A percentile compares a stretch with the other conserved stretches of the same genome.
Evolutionary conservation across 2,888 invertebrate genomes (phyloP).

Genomic region (Macrophya alboannulata): DNA sequence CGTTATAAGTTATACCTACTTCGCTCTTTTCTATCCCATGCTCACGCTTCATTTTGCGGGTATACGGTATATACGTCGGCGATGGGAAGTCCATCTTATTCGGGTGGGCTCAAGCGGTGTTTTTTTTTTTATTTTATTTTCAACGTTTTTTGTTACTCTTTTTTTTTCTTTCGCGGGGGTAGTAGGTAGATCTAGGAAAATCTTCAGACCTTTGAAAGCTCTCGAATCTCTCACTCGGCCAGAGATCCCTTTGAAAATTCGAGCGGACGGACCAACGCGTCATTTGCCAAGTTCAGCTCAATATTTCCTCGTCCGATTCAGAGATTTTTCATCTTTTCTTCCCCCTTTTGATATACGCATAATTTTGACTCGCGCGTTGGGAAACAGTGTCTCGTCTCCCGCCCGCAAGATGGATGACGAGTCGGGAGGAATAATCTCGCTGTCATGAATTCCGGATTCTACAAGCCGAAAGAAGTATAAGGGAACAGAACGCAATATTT

Average conservation of each 20-base stretch:
- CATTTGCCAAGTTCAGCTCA: constrained; percentile 51
- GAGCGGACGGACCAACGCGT: constrained; percentile 36
- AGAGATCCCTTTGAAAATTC: constrained; percentile 25
- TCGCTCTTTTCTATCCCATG: background rate
- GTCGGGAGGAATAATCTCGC: constrained; percentile 57
- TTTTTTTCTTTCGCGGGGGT: background rate
- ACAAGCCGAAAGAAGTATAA: constrained; percentile 57
- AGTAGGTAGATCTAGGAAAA: background rate
- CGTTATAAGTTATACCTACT: constrained; percentile 6
- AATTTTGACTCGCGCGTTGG: constrained; percentile 57
- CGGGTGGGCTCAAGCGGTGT: background rate
- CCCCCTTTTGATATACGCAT: constrained; percentile 58
- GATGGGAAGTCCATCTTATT: constrained; percentile 35
- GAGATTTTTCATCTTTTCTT: constrained; percentile 58
- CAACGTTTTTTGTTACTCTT: background rate
- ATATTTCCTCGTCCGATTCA: constrained; percentile 55
- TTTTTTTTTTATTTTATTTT: background rate
- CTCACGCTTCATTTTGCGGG: background rate
- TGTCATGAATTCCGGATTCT: constrained; percentile 58
- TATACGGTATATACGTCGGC: background rate
- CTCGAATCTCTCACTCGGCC: constrained; percentile 29
- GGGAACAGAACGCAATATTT: constrained; percentile 54
- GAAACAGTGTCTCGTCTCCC: constrained; percentile 55
- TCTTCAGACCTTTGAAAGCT: constrained; percentile 38
- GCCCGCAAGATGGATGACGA: constrained; percentile 58